Conservation (phyloP, 2,888 invertebrate genomes). For the Melikaiella ostensackeni region DNA sequence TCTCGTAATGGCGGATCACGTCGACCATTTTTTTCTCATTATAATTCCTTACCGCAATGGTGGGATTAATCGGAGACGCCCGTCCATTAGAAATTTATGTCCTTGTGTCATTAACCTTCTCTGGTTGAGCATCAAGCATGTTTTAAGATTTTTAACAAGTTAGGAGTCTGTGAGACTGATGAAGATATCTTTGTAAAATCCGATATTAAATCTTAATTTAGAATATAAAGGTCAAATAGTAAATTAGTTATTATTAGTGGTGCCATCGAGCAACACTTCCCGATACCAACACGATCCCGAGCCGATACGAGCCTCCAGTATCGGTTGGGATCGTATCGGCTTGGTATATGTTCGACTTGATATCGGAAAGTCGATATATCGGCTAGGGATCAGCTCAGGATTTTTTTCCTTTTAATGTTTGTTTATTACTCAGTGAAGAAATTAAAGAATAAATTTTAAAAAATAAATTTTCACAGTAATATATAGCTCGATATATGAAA, state of each 20-base stretch:
- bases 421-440: no score
- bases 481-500: no score
- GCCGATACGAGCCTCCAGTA: no score
- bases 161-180: neutral
- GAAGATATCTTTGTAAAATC: slow-evolving; percentile 3
- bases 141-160: slow-evolving; percentile 3
- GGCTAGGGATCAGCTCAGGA: no score
- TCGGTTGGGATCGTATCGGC: no score
- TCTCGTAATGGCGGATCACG: slow-evolving; percentile 57
- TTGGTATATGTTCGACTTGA: no score
- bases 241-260: neutral
- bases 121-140: slow-evolving; percentile 43
- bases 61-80: slow-evolving; percentile 49
- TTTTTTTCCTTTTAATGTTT: no score
- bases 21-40: slow-evolving; percentile 44
- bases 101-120: slow-evolving; percentile 46
- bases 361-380: no score
- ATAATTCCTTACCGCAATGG: slow-evolving; percentile 41
- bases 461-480: no score
- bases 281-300: no score
- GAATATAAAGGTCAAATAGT: neutral
- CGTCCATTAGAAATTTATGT: slow-evolving; percentile 58
- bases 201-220: neutral
- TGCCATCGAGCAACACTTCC: no score
- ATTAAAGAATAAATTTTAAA: no score